Evolutionary conservation across 2,113 vertebrate species (phyloP), one percentile per base, ranked within the genome.

Genomic region (Indicator maculatus): DNA sequence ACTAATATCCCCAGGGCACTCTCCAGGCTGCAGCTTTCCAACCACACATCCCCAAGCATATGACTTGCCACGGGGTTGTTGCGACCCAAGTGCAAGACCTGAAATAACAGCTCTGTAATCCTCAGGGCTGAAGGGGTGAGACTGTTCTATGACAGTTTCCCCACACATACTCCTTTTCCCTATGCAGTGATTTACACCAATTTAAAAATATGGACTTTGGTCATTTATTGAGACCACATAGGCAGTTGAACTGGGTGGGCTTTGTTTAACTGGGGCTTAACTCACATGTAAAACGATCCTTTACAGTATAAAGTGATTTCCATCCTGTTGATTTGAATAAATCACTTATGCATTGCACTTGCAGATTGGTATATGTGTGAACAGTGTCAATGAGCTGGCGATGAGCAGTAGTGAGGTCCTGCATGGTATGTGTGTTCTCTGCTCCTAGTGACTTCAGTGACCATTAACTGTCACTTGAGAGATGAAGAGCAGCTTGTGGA

Each of bases 311-410:
- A 85, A 65, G 17, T 59, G 30, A 61, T 73, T 87, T 92, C 10
- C 19, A n/a, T 4, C 4, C 3, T n/a, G 26, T 19, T 52, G 30
- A 44, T 59, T 6, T 63, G 55, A 90, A 63, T 53, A 81, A 89
- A 76, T 52, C 16, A 17, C 12, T 44, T 44, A 23, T 56, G 41
- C 8, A 77, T 30, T 18, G 11, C 75, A 82, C 72, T 66, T 75
- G 85, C 16, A 12, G 2, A 13, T 7, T 20, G 23, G 23, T 63
- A 6, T 0, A 0, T 38, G 6, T 18, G 30, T 0, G 4, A 45
- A 20, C 18, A 83, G 5, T 20, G 26, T 18, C 55, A 55, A 7
- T 10, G 11, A 23, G 27, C 15, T 85, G 45, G 24, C 36, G 60
- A 58, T 30, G 59, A 83, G 44, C 1, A 2, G 13, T 45, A 59